Conservation (phyloP, 1,140 invertebrate genomes). For the Camponotus pennsylvanicus region DNA sequence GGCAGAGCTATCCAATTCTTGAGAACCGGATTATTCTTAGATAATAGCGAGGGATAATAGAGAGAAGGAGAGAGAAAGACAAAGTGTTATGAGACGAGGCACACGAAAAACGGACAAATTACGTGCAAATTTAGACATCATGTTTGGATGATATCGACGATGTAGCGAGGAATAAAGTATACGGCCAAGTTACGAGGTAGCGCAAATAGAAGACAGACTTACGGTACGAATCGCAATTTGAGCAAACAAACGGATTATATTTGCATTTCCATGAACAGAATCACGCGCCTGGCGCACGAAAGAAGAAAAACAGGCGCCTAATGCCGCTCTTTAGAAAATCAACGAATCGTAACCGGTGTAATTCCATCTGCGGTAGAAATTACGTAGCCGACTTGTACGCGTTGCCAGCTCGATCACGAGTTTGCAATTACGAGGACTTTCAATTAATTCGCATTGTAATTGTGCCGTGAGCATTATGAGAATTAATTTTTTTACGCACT, state of each 20-base stretch:
- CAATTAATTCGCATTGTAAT: slow-evolving; percentile 37
- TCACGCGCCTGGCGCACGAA: slow-evolving; percentile 17
- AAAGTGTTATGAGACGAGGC: not conserved
- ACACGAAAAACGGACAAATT: not conserved
- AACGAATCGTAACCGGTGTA: slow-evolving; percentile 20
- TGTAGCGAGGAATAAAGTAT: not conserved
- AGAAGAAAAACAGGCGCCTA: not conserved
- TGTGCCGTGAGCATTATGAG: not conserved
- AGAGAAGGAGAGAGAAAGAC: too few species aligned
- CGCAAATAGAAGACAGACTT: slow-evolving; percentile 44
- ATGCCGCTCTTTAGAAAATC: slow-evolving; percentile 48
- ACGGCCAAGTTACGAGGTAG: not conserved
- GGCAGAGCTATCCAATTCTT: slow-evolving; percentile 48
- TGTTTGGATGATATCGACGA: not conserved
- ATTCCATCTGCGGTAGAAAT: not conserved
- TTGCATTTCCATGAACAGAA: slow-evolving; percentile 49
- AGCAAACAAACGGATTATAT: slow-evolving; percentile 51
- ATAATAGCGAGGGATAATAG: not conserved
- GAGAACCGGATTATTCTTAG: slow-evolving; percentile 24
- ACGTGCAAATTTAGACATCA: slow-evolving; percentile 28
- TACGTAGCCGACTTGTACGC: not conserved
- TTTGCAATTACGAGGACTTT: not conserved
- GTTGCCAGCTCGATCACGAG: not conserved
- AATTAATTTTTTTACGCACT: not conserved
- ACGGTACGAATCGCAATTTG: slow-evolving; percentile 52